phyloP scores from a whole-genome alignment of 2,797 vertebrate species.

The Bothrops alternatus region DNA sequence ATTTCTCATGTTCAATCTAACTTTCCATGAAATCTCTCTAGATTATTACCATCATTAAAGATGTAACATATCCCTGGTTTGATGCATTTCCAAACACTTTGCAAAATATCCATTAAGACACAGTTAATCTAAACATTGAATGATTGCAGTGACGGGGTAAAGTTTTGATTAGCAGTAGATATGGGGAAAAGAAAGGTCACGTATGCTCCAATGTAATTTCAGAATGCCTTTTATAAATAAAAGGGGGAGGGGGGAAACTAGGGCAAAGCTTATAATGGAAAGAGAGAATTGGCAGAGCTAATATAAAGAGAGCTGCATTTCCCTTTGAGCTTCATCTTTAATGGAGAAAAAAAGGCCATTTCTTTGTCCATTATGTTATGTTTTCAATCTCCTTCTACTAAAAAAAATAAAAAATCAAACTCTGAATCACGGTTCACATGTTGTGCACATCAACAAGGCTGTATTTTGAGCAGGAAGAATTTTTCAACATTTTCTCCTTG shows the following conservation, averaged over 20 bases:
- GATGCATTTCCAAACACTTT: background rate
- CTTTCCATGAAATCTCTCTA: slow-evolving; percentile 22
- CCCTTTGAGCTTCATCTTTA: slow-evolving; percentile 27
- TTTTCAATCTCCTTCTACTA: background rate
- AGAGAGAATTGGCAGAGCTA: slow-evolving; percentile 40
- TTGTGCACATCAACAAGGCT: background rate
- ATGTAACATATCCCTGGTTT: background rate
- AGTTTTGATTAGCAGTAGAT: slow-evolving; percentile 34
- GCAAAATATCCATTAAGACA: background rate
- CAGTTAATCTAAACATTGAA: background rate
- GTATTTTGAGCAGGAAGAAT: slow-evolving; percentile 1
- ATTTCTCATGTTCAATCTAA: slow-evolving; percentile 41
- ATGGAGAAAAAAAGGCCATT: slow-evolving; percentile 34
- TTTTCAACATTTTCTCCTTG: background rate
- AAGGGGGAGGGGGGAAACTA: slow-evolving; percentile 11
- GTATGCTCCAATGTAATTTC: slow-evolving; percentile 38
- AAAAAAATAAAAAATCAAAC: background rate
- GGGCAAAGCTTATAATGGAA: slow-evolving; percentile 35
- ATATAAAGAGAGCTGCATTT: slow-evolving; percentile 37
- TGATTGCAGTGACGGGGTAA: background rate
- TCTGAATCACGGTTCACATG: background rate
- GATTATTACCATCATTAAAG: background rate
- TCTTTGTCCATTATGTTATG: background rate
- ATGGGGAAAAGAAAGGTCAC: slow-evolving; percentile 40
- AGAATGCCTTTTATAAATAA: slow-evolving; percentile 40